Evolutionary conservation across 2,113 vertebrate species (phyloP).

Genomic region (Percopsis transmontana): DNA sequence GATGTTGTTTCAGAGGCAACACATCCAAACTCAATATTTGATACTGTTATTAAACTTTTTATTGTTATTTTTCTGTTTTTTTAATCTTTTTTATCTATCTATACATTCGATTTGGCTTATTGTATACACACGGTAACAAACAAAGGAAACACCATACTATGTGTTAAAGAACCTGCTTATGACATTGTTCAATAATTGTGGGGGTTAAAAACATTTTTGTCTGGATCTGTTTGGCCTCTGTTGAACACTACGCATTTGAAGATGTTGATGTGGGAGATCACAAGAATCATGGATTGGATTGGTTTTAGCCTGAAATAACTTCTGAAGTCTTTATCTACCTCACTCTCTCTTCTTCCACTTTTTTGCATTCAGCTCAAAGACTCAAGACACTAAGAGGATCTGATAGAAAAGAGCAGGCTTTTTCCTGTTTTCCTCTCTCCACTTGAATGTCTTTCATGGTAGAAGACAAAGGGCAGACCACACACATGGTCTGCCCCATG

Average conservation of each 20-base stretch:
- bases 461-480: constrained; percentile 52
- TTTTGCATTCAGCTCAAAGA: too few species aligned
- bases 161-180: too few species aligned
- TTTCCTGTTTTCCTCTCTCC: constrained; percentile 34
- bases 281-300: neutral
- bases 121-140: too few species aligned
- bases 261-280: neutral
- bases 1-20: too few species aligned
- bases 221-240: too few species aligned
- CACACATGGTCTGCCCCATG: constrained; percentile 20
- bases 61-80: neutral
- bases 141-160: too few species aligned
- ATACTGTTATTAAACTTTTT: too few species aligned
- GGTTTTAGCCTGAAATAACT: neutral
- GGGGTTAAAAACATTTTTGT: too few species aligned
- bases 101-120: too few species aligned
- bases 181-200: too few species aligned
- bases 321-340: neutral
- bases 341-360: neutral
- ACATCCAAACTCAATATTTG: too few species aligned
- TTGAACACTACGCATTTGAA: neutral
- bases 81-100: neutral
- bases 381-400: constrained; percentile 25
- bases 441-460: constrained; percentile 18
- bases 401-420: constrained; percentile 42